phyloP scores from a whole-genome alignment of 2,888 invertebrate species.

The Pteria penguin region DNA sequence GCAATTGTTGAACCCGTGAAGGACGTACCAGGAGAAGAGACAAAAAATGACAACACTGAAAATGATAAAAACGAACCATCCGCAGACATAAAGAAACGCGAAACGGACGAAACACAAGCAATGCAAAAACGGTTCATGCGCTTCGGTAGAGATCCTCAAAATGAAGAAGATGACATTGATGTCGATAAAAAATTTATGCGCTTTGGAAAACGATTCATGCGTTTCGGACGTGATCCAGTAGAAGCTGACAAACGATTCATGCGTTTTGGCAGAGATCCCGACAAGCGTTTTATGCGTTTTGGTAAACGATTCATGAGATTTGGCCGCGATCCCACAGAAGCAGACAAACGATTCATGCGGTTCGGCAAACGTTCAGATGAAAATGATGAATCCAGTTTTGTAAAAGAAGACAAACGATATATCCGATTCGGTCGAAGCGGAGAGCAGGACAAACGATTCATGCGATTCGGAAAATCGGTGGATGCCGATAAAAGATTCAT shows the following conservation, averaged over 20 bases:
- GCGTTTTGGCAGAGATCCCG: conserved; percentile 49
- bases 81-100: conserved; percentile 56
- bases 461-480: conserved; percentile 53
- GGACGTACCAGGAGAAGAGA: conserved; percentile 33
- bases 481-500: conserved; percentile 63
- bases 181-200: conserved; percentile 63
- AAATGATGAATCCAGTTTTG: conserved; percentile 42
- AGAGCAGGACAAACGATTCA: conserved; percentile 47
- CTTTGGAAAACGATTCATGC: conserved; percentile 68
- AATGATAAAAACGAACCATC: conserved; percentile 21
- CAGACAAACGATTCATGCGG: conserved; percentile 66
- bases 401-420: conserved; percentile 54
- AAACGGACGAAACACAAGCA: conserved; percentile 38
- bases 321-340: conserved; percentile 37
- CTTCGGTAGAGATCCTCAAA: conserved; percentile 36
- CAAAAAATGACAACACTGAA: conserved; percentile 30
- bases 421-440: conserved; percentile 61
- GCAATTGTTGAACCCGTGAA: conserved; percentile 43
- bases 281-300: conserved; percentile 69
- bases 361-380: conserved; percentile 54
- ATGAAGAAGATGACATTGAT: conserved; percentile 67
- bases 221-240: conserved; percentile 58
- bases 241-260: conserved; percentile 50
- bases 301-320: conserved; percentile 72
- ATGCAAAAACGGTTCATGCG: conserved; percentile 58